Evolutionary conservation across 2,888 invertebrate species (phyloP).

Genomic region (Candidula unifasciata): DNA sequence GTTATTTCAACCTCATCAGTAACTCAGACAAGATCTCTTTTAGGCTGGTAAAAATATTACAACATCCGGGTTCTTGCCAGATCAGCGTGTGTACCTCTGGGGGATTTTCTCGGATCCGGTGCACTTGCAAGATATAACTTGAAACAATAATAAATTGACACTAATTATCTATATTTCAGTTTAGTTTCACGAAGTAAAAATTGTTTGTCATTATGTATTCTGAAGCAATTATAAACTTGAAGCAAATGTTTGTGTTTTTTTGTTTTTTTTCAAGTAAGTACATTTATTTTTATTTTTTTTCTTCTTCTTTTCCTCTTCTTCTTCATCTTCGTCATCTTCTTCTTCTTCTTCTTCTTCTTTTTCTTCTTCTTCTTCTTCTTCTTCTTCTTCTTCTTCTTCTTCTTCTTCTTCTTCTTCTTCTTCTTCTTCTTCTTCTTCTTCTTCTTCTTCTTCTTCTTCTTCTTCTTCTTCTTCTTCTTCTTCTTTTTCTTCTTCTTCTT

Average conservation of each 20-base stretch:
- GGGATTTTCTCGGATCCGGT: no score
- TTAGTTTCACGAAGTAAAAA: no score
- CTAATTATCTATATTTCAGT: no score
- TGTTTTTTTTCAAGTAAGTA: no score
- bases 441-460: background rate
- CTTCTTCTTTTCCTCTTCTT: constrained; percentile 35
- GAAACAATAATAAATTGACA: no score
- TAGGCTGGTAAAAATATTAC: no score
- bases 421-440: constrained; percentile 1
- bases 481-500: background rate
- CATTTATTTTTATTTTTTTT: constrained; percentile 10
- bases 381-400: constrained; percentile 17
- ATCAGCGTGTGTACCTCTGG: no score
- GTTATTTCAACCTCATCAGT: no score
- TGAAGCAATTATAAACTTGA: background rate
- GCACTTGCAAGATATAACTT: no score
- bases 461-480: background rate
- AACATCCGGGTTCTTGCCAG: no score
- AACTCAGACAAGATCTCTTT: no score
- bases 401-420: background rate
- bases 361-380: background rate
- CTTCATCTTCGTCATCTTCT: constrained; percentile 30
- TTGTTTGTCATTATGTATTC: background rate
- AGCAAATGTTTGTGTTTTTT: background rate
- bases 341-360: background rate